Conservation (phyloP, 2,888 invertebrate species). For the Apamea crenata region DNA sequence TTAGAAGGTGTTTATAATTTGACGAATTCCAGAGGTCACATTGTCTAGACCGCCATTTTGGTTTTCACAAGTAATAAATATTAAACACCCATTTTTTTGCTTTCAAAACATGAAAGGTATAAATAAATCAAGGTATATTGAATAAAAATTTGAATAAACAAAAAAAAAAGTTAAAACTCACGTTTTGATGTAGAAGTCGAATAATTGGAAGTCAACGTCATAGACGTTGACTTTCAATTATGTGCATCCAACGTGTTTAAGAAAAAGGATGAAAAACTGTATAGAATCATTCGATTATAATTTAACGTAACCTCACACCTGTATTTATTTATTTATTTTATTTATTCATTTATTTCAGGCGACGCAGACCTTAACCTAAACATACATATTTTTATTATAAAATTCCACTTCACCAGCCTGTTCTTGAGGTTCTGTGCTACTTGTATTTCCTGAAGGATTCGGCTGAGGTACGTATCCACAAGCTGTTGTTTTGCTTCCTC, state of each 20-base stretch:
- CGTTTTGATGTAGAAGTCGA: neutral
- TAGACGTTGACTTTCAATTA: no score
- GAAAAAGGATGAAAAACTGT: neutral
- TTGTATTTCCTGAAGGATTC: no score
- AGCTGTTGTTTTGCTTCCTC: no score
- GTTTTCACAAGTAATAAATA: constrained; percentile 23
- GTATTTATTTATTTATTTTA: no score
- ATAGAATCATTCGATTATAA: neutral
- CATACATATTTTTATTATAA: no score
- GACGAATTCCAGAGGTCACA: neutral
- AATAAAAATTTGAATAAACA: constrained; percentile 27
- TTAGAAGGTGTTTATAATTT: neutral
- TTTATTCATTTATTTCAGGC: no score
- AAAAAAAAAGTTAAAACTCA: constrained; percentile 2
- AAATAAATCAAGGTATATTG: constrained; percentile 24
- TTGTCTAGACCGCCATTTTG: constrained; percentile 22
- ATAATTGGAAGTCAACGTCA: no score
- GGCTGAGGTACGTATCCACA: no score
- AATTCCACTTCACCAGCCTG: no score
- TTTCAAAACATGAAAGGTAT: constrained; percentile 21
- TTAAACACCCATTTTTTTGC: constrained; percentile 22
- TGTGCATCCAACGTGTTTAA: neutral
- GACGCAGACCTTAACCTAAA: no score
- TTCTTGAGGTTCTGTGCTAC: no score
- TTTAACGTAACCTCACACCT: neutral